Conservation (phyloP, 2,888 invertebrate species). For the Agrotis segetum region DNA sequence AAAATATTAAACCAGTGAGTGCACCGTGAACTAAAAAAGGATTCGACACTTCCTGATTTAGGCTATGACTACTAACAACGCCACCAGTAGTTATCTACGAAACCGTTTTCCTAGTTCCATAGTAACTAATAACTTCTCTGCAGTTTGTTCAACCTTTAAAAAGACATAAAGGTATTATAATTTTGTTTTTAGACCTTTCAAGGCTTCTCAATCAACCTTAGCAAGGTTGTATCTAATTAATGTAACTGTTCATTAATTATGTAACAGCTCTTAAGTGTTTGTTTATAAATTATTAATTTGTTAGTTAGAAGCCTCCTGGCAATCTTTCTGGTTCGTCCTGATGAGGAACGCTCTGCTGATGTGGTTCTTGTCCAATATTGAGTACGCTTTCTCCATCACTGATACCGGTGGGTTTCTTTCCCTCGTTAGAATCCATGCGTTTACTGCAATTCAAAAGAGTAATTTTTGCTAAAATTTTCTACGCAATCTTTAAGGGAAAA, state of each 20-base stretch:
- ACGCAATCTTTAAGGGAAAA: too few relatives aligned
- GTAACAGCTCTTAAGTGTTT: background rate
- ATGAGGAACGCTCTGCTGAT: conserved; percentile 91
- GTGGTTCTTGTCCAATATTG: conserved; percentile 89
- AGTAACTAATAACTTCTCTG: too few relatives aligned
- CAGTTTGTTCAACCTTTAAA: background rate
- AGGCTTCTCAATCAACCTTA: background rate
- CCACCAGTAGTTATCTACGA: too few relatives aligned
- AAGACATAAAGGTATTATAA: background rate
- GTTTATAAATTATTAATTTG: background rate
- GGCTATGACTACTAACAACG: too few relatives aligned
- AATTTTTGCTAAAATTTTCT: too few relatives aligned
- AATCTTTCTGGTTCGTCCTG: conserved; percentile 92
- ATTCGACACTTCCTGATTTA: too few relatives aligned
- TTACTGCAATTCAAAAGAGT: conserved; percentile 78
- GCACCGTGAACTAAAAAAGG: too few relatives aligned
- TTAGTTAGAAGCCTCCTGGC: conserved; percentile 70
- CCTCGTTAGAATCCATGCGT: conserved; percentile 92
- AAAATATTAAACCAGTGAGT: too few relatives aligned
- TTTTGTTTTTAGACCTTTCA: background rate
- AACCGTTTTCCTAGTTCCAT: too few relatives aligned
- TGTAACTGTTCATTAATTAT: background rate
- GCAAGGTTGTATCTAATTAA: too few relatives aligned
- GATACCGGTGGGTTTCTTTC: conserved; percentile 89
- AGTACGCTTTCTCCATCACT: conserved; percentile 91